These are phyloP conservation scores for Sebastes oblongus DNA, from an alignment of 2,797 vertebrate genomes.

Conservation along the genomic window DNA sequence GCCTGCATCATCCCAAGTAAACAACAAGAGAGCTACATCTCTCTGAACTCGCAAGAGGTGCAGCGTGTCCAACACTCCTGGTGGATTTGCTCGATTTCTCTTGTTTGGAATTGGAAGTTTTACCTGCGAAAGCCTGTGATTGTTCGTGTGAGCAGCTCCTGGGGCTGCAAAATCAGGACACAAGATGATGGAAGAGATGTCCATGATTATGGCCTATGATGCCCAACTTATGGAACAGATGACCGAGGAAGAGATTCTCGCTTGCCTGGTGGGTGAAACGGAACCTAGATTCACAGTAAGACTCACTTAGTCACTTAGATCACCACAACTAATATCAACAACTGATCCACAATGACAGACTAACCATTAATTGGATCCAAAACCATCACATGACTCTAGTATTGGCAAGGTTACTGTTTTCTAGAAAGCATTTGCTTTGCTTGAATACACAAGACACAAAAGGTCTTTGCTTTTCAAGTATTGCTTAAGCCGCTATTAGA, in stretches of 20 bases:
- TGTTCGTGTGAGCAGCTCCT: neutral
- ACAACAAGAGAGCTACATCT: neutral
- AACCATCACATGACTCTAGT: neutral
- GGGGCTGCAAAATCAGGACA: conserved; percentile 38
- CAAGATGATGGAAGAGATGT: conserved; percentile 94
- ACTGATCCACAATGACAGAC: neutral
- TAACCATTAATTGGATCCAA: neutral
- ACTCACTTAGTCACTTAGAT: neutral
- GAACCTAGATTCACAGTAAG: conserved; percentile 79
- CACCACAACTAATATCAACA: no score
- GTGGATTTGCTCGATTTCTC: neutral
- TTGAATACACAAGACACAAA: neutral
- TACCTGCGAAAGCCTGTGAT: no score
- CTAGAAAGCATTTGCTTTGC: neutral
- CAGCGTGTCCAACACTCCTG: neutral
- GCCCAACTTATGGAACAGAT: conserved; percentile 86
- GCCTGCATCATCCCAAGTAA: neutral
- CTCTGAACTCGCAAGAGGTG: neutral
- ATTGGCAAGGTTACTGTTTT: neutral
- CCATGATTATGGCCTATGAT: conserved; percentile 85
- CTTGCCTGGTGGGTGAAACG: conserved; percentile 86
- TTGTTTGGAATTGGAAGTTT: neutral
- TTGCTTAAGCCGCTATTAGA: neutral
- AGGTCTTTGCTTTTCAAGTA: neutral
- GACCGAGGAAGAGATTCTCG: conserved; percentile 89